Evolutionary conservation across 1,140 invertebrate species (phyloP), one percentile per base, ranked within the genome.

Genomic region (Adoxophyes honmai): DNA sequence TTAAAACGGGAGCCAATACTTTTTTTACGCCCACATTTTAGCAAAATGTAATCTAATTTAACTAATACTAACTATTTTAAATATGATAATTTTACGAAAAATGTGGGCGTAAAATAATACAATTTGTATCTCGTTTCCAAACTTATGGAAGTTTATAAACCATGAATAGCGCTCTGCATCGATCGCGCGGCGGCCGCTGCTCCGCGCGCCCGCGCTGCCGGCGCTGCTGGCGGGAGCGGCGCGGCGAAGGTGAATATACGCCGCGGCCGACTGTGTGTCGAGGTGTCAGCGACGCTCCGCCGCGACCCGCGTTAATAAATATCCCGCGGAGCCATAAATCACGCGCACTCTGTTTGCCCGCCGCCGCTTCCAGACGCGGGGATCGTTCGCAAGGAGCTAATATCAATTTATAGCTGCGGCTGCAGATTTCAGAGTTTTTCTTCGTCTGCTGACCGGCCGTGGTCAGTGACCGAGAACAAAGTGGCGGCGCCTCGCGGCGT

Each of bases 301-400:
- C 42, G 42, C 11, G 34, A 15, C 13, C 21, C 8, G 21, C 48
- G 10, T 21, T 34, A 34, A 35, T 52, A 34, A 35, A 52, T 28
- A 52, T 28, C 10, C 33, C 51, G 48, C 48, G 51, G 51, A 2
- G 51, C 15, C 51, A 52, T 34, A 52, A 34, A 52, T 52, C 34
- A 52, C 11, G 15, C 11, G 15, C 7, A 13, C 34, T 34, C 51
- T 34, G 51, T 52, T 15, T 18, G 33, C 7, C 38, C 38, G 38
- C n/a, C 38, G 11, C 38, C 38, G 38, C 38, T 11, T 7, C 38
- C 42, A 7, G 13, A 33, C 16, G 10, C 18, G 9, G 36, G 36
- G 13, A 13, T 13, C 10, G 36, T 10, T n/a, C 4, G 4, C 4
- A 10, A 37, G 10, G 3, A 10, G 10, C 36, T 10, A 37, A 10